These are phyloP conservation scores for Calameuta filiformis DNA, from an alignment of 2,888 invertebrate genomes.

Conservation along the genomic window DNA sequence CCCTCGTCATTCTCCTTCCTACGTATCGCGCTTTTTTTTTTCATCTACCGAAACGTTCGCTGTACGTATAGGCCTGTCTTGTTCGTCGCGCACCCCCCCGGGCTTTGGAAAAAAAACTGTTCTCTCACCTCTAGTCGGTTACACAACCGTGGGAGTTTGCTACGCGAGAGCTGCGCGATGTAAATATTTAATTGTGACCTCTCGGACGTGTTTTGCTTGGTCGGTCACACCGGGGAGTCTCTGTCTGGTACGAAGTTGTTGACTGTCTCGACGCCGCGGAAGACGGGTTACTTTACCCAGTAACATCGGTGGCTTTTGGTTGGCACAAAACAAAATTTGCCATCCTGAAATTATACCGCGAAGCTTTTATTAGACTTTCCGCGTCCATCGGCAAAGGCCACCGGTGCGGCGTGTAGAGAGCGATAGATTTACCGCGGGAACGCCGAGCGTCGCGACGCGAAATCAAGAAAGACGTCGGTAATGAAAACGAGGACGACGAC, in stretches of 20 bases:
- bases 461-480: background rate
- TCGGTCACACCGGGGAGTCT: background rate
- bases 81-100: background rate
- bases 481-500: background rate
- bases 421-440: background rate
- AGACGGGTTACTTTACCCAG: background rate
- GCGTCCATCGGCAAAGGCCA: background rate
- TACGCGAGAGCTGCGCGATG: background rate
- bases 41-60: background rate
- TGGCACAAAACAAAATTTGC: conserved; percentile 3
- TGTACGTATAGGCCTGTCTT: background rate
- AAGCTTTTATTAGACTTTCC: conserved; percentile 1
- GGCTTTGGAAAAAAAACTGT: background rate
- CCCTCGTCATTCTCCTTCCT: background rate
- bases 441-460: background rate
- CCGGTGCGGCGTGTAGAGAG: background rate
- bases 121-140: background rate
- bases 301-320: background rate
- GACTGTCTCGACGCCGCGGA: background rate
- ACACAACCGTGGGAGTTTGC: background rate
- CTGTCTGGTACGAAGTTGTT: background rate
- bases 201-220: background rate
- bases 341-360: conserved; percentile 4
- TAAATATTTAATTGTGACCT: background rate
- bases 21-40: background rate